phyloP scores from a whole-genome alignment of 2,888 invertebrate species.

The Hyposoter dolosus region DNA sequence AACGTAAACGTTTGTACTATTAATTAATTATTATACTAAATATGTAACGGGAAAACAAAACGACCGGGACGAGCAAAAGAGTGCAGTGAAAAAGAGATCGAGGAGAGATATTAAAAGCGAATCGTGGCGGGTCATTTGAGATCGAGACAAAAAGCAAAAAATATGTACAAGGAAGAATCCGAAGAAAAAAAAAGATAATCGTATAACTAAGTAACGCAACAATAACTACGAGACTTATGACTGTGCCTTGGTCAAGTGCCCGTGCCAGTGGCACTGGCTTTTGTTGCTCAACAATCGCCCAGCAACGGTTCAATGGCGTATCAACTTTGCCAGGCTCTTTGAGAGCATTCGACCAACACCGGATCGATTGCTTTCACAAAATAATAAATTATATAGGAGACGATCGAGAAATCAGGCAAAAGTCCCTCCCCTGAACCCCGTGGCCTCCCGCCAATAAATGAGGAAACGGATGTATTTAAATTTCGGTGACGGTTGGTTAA shows the following conservation, averaged over 20 bases:
- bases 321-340: constrained; percentile 75
- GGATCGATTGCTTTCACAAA: not conserved
- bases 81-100: not conserved
- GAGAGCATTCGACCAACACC: constrained; percentile 67
- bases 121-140: constrained; percentile 57
- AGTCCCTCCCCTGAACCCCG: constrained; percentile 25
- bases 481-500: not conserved
- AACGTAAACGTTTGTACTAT: constrained; percentile 84
- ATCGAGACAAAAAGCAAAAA: constrained; percentile 62
- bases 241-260: constrained; percentile 83
- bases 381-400: constrained; percentile 6
- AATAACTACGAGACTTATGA: constrained; percentile 80
- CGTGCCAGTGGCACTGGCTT: constrained; percentile 76
- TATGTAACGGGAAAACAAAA: constrained; percentile 53
- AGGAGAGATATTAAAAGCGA: constrained; percentile 31
- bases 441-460: not conserved
- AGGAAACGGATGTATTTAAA: not conserved
- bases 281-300: constrained; percentile 74
- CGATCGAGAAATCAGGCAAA: constrained; percentile 48
- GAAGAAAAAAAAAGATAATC: constrained; percentile 30
- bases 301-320: constrained; percentile 73
- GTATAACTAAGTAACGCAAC: constrained; percentile 53
- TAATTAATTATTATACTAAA: constrained; percentile 65
- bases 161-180: constrained; percentile 54
- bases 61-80: constrained; percentile 20